These are phyloP conservation scores for Champsocephalus esox DNA, from an alignment of 2,797 vertebrate species.

Conservation along the genomic window DNA sequence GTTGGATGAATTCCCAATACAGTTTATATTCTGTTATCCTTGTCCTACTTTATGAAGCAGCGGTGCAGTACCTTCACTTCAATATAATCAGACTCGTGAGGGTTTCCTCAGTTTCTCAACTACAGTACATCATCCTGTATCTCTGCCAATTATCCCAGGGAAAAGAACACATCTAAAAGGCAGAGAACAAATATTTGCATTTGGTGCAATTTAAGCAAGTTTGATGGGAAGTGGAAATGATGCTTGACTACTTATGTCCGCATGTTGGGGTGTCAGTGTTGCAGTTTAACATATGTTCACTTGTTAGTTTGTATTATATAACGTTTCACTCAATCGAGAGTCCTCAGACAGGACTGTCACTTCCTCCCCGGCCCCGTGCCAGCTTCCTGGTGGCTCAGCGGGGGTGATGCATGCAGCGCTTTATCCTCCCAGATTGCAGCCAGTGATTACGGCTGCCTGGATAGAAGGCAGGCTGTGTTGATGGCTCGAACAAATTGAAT, in stretches of 20 bases:
- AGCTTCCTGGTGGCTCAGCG: conserved; percentile 67
- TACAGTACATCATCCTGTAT: not conserved
- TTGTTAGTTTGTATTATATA: conserved; percentile 42
- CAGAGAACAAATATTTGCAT: not conserved
- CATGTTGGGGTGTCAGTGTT: conserved; percentile 3
- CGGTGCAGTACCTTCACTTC: not conserved
- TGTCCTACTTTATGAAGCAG: conserved; percentile 6
- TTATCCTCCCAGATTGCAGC: conserved; percentile 81
- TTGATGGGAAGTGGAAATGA: conserved; percentile 17
- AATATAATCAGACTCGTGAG: not conserved
- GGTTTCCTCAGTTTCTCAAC: conserved; percentile 9
- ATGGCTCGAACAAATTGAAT: conserved; percentile 84
- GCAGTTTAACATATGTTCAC: conserved; percentile 22
- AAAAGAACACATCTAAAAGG: conserved; percentile 4
- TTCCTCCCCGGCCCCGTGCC: conserved; percentile 49
- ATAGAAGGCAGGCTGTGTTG: conserved; percentile 73
- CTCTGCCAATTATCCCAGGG: conserved; percentile 25
- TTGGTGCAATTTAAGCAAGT: conserved; percentile 5
- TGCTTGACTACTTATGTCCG: conserved; percentile 5
- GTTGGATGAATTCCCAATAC: not conserved
- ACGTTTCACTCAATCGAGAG: conserved; percentile 15
- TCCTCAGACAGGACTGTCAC: conserved; percentile 50
- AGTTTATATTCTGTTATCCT: not conserved
- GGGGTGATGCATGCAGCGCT: conserved; percentile 70
- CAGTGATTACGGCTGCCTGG: conserved; percentile 80